Base-by-base conservation (phyloP, 2,888 invertebrate species). In the Monochamus alternatus region DNA sequence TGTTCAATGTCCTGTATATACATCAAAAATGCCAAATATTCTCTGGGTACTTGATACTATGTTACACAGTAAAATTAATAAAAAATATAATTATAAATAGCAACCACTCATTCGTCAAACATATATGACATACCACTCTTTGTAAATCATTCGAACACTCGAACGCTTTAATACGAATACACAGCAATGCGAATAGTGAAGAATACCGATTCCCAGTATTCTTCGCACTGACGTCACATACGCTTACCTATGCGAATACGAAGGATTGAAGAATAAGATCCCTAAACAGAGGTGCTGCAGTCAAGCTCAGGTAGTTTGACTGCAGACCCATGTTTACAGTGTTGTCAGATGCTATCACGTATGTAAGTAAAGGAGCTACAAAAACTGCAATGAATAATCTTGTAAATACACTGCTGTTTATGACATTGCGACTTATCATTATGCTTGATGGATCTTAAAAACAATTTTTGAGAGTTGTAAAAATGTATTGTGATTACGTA, bases 151-250 rank as follows among this genome's bases (percentile, higher is more conserved):
- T 52, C 52, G 52, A 52, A 1, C 52, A 4, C n/a, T 52, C 52
- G 52, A 52, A n/a, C 52, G 12, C 2, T 52, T 52, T 52, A 12
- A n/a, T 52, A 52, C 52, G 52, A 52, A 52, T 52, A n/a, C 52
- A 3, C 52, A 52, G 7, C 12, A 2, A 52, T 52, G 52, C 52
- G 52, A 52, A 52, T 52, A n/a, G 10, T 52, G 10, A 52, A 52
- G 52, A 52, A 52, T 52, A 52, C 52, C 52, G 52, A 52, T 52
- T 52, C 3, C 52, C 9, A 52, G 52, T 52, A 52, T 52, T n/a
- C 52, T 52, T 52, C 52, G 52, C 52, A 52, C n/a, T 52, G 52
- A 52, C 52, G 52, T 52, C 52, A 52, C 52, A 52, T 52, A n/a
- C 52, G 52, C 10, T 10, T 52, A 52, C 10, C 52, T n/a, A 52